Percentiles rank a stretch among this genome's conserved stretches.
Conservation (phyloP, 2,888 invertebrate genomes). For the Polymixis lichenea region DNA sequence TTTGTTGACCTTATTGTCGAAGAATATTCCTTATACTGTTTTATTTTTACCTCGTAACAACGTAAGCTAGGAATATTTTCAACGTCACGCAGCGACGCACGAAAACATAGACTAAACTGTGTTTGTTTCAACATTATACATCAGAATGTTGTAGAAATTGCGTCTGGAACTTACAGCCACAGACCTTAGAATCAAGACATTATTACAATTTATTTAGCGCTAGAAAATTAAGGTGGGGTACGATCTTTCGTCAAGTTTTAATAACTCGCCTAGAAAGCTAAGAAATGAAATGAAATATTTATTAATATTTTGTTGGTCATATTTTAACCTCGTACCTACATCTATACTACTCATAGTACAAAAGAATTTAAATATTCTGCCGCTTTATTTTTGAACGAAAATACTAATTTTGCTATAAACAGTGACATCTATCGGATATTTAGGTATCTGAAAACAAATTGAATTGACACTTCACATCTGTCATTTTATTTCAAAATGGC, state of each 20-base stretch:
- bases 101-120: conserved; percentile 44
- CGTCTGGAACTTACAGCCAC: conserved; percentile 10
- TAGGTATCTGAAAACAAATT: too few relatives aligned
- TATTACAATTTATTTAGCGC: background rate
- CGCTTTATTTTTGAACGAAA: too few relatives aligned
- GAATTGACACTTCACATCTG: too few relatives aligned
- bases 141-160: conserved; percentile 31
- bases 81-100: conserved; percentile 19
- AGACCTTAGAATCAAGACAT: conserved; percentile 23
- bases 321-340: too few relatives aligned
- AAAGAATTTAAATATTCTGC: too few relatives aligned
- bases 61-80: conserved; percentile 39
- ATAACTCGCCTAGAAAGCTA: background rate
- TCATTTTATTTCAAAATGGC: too few relatives aligned
- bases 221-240: background rate
- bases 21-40: background rate
- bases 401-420: too few relatives aligned
- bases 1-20: background rate
- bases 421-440: too few relatives aligned
- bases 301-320: too few relatives aligned
- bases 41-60: background rate
- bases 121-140: conserved; percentile 42
- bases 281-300: too few relatives aligned
- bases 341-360: too few relatives aligned
- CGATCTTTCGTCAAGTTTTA: background rate